Evolutionary conservation across 1,140 invertebrate genomes (phyloP).

Genomic region (Eueides isabella): DNA sequence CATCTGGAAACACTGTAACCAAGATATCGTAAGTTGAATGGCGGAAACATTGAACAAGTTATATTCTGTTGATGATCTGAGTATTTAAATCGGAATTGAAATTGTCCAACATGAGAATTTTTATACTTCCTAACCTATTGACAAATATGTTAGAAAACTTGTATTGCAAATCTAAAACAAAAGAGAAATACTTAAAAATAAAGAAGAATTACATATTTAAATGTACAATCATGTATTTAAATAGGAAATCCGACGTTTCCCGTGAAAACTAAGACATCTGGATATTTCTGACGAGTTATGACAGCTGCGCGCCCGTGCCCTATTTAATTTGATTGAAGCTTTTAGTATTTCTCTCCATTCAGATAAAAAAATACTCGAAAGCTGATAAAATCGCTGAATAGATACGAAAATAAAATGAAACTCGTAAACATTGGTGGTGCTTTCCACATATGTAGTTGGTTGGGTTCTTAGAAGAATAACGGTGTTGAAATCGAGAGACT

Average conservation of each 20-base stretch:
- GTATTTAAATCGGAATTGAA: too few relatives aligned
- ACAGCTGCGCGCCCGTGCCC: slow-evolving; percentile 31
- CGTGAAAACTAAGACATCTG: not conserved
- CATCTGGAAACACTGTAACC: too few relatives aligned
- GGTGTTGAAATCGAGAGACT: too few relatives aligned
- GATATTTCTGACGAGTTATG: slow-evolving; percentile 20
- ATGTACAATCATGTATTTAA: not conserved
- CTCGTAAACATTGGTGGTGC: not conserved
- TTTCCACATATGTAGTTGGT: not conserved
- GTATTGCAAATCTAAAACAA: too few relatives aligned
- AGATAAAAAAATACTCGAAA: slow-evolving; percentile 15
- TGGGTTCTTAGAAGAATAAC: too few relatives aligned
- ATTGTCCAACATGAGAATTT: too few relatives aligned
- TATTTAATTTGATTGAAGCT: slow-evolving; percentile 33
- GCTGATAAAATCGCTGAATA: slow-evolving; percentile 18
- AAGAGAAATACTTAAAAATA: not conserved
- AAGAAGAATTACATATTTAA: not conserved
- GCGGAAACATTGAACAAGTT: too few relatives aligned
- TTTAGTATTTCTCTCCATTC: not conserved
- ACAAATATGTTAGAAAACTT: too few relatives aligned
- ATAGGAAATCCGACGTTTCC: not conserved
- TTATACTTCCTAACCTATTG: too few relatives aligned
- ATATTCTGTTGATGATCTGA: too few relatives aligned
- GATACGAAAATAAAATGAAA: slow-evolving; percentile 4
- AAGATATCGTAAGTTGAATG: too few relatives aligned